These are phyloP conservation scores for Epistrophella euchroma DNA, from an alignment of 2,888 invertebrate species.

Conservation along the genomic window DNA sequence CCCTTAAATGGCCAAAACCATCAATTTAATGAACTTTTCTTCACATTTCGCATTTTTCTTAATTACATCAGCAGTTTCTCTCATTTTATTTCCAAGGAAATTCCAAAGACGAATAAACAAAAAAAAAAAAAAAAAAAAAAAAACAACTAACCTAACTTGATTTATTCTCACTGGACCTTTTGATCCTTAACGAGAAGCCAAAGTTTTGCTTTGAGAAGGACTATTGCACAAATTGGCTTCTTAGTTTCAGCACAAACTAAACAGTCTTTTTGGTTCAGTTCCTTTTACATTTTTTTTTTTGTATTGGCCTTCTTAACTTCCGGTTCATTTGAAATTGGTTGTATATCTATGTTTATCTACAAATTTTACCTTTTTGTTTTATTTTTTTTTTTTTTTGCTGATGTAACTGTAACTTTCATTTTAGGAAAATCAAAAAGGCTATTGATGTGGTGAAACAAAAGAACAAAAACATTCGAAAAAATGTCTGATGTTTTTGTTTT, in stretches of 20 bases:
- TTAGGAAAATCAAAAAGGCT: not conserved
- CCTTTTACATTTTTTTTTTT: not conserved
- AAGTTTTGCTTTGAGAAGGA: slow-evolving; percentile 20
- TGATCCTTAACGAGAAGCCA: slow-evolving; percentile 21
- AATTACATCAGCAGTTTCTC: slow-evolving; percentile 23
- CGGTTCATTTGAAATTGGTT: slow-evolving; percentile 21
- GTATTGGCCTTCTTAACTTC: not conserved
- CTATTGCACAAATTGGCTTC: slow-evolving; percentile 28
- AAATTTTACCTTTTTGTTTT: not conserved
- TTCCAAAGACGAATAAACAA: not conserved
- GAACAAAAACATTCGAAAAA: not conserved
- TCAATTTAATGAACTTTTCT: slow-evolving; percentile 29
- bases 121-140: not conserved
- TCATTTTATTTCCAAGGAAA: slow-evolving; percentile 11
- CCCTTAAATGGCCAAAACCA: not conserved
- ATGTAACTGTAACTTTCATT: not conserved
- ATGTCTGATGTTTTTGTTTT: not conserved
- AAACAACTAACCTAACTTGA: slow-evolving; percentile 6
- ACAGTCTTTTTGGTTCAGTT: slow-evolving; percentile 20
- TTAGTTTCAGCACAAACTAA: slow-evolving; percentile 18
- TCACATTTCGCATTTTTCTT: slow-evolving; percentile 25
- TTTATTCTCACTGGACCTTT: slow-evolving; percentile 31
- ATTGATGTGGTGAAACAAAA: not conserved
- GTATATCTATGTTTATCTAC: not conserved
- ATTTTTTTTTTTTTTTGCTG: not conserved